Evolutionary conservation across 2,113 vertebrate genomes (phyloP), one percentile per base, ranked within the genome.

Genomic region (Penelope pileata): DNA sequence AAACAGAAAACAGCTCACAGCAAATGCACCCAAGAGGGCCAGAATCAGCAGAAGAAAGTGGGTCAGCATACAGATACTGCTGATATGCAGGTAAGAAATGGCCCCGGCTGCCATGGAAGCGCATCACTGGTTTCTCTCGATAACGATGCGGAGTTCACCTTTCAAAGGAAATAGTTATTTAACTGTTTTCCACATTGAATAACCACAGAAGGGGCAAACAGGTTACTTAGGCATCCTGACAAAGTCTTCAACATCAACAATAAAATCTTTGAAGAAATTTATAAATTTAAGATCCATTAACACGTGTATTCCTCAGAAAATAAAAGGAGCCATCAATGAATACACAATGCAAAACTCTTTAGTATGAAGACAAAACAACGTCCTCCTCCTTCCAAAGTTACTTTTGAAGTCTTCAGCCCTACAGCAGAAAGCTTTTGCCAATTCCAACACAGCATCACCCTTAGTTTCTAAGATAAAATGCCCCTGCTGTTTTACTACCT

Each of bases 341-440:
- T 0, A 4, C 6, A 56, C 12, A 26, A 8, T 5, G 0, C 10
- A 3, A 1, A 32, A 70, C 13, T 10, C 24, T 38, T n/a, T 0
- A 27, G 5, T 9, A 54, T 1, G 1, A 62, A 23, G 2, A 42
- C 12, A 36, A 54, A 43, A 66, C 23, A 67, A 18, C 24, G 32
- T 2, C 32, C 30, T 51, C 1, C 38, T 66, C 15, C 13, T 50
- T 45, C 15, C 4, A 1, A 93, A 82, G 29, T 43, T 12, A 63
- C 4, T 67, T 75, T 54, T 47, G 0, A 84, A 42, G 21, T 47
- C 36, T 48, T 43, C 50, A 43, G 3, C 60, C 67, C 3, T 6
- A n/a, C 4, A n/a, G 36, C 0, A 5, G 43, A 92, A 40, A 86
- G 45, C 8, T 8, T 47, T 1, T 10, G 7, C 30, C 1, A 69